Conservation (phyloP, 2,888 invertebrate genomes). For the Leistus spinibarbis region DNA sequence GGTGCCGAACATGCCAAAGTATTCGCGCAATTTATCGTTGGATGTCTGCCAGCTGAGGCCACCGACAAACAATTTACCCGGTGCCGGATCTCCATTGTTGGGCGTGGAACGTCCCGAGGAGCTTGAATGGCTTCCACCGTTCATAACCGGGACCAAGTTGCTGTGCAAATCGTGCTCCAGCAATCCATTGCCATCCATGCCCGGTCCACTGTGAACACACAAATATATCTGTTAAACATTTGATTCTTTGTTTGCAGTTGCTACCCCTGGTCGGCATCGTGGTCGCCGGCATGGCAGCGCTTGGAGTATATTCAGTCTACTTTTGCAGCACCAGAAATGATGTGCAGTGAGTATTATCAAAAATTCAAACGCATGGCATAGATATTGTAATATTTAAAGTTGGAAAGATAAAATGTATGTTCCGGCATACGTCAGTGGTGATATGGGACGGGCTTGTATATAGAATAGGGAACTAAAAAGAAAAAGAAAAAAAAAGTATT, state of each 20-base stretch:
- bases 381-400: not conserved
- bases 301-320: constrained; percentile 47
- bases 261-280: constrained; percentile 45
- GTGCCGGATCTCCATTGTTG: constrained; percentile 72
- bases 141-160: constrained; percentile 50
- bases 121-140: constrained; percentile 63
- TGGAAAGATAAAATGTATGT: not conserved
- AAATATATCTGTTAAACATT: constrained; percentile 16
- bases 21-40: constrained; percentile 88
- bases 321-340: constrained; percentile 51
- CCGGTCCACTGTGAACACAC: constrained; percentile 56
- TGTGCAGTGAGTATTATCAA: constrained; percentile 50
- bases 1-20: constrained; percentile 90
- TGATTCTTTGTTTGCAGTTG: constrained; percentile 50
- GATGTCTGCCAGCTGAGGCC: constrained; percentile 94
- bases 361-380: not conserved
- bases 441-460: not conserved
- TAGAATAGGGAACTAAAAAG: not conserved
- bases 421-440: not conserved
- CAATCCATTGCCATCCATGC: constrained; percentile 60
- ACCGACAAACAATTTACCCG: constrained; percentile 87
- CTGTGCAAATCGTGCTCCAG: constrained; percentile 62
- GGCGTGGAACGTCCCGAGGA: constrained; percentile 81
- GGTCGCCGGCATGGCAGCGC: constrained; percentile 43
- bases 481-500: not conserved